phyloP scores from a whole-genome alignment of 2,888 invertebrate genomes.

The Eulithis prunata region DNA sequence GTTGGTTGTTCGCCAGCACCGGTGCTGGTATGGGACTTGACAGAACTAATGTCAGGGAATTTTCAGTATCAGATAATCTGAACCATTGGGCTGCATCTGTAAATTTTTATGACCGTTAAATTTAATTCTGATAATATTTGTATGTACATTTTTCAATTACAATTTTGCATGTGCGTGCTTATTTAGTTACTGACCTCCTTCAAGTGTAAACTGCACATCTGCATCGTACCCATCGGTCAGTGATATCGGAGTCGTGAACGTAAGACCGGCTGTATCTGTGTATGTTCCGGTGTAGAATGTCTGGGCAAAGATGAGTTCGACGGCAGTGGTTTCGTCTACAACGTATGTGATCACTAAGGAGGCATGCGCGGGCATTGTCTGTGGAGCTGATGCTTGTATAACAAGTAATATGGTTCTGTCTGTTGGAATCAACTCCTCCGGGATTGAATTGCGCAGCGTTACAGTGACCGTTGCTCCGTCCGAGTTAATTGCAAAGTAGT shows the following conservation, averaged over 20 bases:
- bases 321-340: neutral
- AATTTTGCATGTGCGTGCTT: neutral
- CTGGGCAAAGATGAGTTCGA: conserved; percentile 24
- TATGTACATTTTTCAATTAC: no score
- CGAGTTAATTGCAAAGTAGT: conserved; percentile 39
- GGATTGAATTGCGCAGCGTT: conserved; percentile 39
- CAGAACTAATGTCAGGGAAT: conserved; percentile 32
- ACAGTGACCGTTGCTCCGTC: conserved; percentile 41
- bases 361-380: conserved; percentile 44
- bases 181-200: conserved; percentile 24
- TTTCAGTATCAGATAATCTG: neutral
- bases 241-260: conserved; percentile 25
- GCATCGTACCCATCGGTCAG: conserved; percentile 38
- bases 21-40: conserved; percentile 42
- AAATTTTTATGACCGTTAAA: no score
- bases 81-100: conserved; percentile 33
- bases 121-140: no score
- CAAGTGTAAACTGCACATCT: conserved; percentile 30
- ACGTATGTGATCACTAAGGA: conserved; percentile 45
- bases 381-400: conserved; percentile 47
- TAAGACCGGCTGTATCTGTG: conserved; percentile 10
- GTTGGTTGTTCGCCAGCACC: conserved; percentile 40
- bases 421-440: conserved; percentile 28
- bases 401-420: conserved; percentile 47
- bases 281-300: conserved; percentile 29